Percentiles rank a stretch among this genome's conserved stretches.
Conservation (phyloP, 2,797 vertebrate species). For the Kryptolebias ocellatus region DNA sequence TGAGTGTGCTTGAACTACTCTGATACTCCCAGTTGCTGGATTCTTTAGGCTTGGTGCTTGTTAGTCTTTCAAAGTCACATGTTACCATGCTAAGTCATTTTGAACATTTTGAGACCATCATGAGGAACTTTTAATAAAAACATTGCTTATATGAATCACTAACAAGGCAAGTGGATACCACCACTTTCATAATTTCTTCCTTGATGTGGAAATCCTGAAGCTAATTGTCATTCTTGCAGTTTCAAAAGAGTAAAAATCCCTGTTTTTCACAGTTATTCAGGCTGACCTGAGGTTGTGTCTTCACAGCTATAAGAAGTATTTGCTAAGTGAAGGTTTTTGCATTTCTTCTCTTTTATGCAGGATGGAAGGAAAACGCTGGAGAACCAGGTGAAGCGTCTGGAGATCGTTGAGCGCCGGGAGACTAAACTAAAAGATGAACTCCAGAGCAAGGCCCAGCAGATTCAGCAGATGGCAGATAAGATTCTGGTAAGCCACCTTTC, state of each 20-base stretch:
- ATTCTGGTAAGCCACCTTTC: slow-evolving; percentile 88
- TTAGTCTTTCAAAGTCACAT: slow-evolving; percentile 8
- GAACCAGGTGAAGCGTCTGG: slow-evolving; percentile 97
- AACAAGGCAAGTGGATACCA: slow-evolving; percentile 32
- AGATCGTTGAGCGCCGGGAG: slow-evolving; percentile 97
- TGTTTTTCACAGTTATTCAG: neutral
- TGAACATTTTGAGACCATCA: slow-evolving; percentile 11
- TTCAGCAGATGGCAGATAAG: slow-evolving; percentile 99
- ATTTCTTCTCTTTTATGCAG: slow-evolving; percentile 70
- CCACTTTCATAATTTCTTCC: slow-evolving; percentile 1
- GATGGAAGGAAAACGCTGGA: slow-evolving; percentile 97
- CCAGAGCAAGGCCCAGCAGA: slow-evolving; percentile 96
- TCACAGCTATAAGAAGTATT: neutral
- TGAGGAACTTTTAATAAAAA: slow-evolving; percentile 5
- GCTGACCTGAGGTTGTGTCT: slow-evolving; percentile 1
- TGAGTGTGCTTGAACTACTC: too few species aligned
- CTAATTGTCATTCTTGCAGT: slow-evolving; percentile 13
- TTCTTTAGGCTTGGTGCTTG: too few species aligned
- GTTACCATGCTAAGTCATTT: slow-evolving; percentile 18
- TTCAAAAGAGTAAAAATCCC: neutral
- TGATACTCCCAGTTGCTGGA: neutral
- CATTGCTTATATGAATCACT: slow-evolving; percentile 17
- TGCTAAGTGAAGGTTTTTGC: neutral
- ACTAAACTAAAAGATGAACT: slow-evolving; percentile 97
- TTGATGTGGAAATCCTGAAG: slow-evolving; percentile 27